Base-by-base conservation (phyloP, 2,888 invertebrate genomes). In the Drosophila suboccidentalis region DNA sequence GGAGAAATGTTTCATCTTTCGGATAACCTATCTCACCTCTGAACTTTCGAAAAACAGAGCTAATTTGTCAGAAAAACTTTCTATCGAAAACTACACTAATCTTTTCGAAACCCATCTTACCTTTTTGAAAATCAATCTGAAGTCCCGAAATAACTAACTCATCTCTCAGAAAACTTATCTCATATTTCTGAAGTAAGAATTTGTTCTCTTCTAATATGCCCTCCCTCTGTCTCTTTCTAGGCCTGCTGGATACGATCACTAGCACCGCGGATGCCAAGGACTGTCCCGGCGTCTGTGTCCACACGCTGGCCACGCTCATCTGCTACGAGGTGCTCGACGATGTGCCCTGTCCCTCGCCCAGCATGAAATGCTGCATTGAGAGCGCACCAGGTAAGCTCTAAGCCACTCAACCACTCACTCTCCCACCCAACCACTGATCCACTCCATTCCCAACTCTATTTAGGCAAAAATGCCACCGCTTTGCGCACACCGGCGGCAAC, bases 231-330 rank as follows among this genome's bases (percentile, higher is more conserved):
- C 1, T 17, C 4, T n/a, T n/a, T 2, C 3, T 13, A 97, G 97
- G 97, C 84, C 94, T 97, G 6, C 93, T 97, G 88, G 97, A 97
- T 89, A 96, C 97, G 32, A 95, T 97, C 90, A 97, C 97, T 68
- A 96, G 96, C 75, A 97, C 97, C 68, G 97, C 96, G 68, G 96
- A 97, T 92, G 95, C 96, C 66, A 96, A 96, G 93, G 96, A 97
- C 92, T 98, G 98, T 90, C 97, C 98, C 0, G 98, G 98, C 0
- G 95, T 96, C 64, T 98, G 98, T 92, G 96, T 97, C 71, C 97
- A 97, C 90, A 95, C 97, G 10, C 92, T 98, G 66, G 97, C 98
- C 2, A 96, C 97, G 0, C 93, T 97, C 70, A 96, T 97, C 87
- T 98, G 98, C 92, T 96, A 96, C 92, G 96, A 97, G 82, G 97